These are phyloP conservation scores for Montipora foliosa DNA, from an alignment of 64 coral and sea anemone species.

Conservation along the genomic window DNA sequence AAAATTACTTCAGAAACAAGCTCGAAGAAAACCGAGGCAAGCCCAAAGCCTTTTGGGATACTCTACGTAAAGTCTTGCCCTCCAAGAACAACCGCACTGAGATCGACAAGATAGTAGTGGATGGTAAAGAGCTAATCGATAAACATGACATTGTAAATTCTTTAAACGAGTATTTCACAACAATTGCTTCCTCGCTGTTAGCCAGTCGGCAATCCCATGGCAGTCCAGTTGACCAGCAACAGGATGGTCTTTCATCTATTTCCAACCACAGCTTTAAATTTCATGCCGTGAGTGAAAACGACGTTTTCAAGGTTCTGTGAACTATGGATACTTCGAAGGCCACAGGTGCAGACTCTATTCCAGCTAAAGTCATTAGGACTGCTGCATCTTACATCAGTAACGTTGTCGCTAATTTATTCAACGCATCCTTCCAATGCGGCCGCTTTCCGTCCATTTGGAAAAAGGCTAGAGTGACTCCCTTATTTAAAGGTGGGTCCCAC, in stretches of 20 bases:
- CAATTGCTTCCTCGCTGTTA: background rate
- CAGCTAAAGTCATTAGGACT: constrained; percentile 35
- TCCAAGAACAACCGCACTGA: constrained; percentile 16
- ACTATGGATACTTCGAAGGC: constrained; percentile 43
- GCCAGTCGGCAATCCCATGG: background rate
- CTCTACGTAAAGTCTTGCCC: constrained; percentile 47
- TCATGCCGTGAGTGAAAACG: constrained; percentile 1
- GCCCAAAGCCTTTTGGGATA: constrained; percentile 48
- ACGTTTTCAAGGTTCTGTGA: constrained; percentile 8
- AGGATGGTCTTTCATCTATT: background rate
- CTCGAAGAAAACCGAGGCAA: constrained; percentile 50
- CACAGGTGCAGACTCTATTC: constrained; percentile 62
- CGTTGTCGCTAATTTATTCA: constrained; percentile 9
- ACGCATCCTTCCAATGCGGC: constrained; percentile 39
- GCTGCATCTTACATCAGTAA: no score
- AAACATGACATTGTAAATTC: constrained; percentile 24
- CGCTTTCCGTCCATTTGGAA: constrained; percentile 42
- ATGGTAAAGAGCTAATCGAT: constrained; percentile 41
- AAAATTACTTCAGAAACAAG: constrained; percentile 9
- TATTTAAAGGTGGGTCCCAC: constrained; percentile 13
- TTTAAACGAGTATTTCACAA: constrained; percentile 35
- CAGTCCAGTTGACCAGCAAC: background rate
- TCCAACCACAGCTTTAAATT: background rate
- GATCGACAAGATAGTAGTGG: constrained; percentile 44
- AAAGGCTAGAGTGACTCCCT: constrained; percentile 29